Evolutionary conservation across 1,140 invertebrate genomes (phyloP).

Genomic region (Callitettix versicolor): DNA sequence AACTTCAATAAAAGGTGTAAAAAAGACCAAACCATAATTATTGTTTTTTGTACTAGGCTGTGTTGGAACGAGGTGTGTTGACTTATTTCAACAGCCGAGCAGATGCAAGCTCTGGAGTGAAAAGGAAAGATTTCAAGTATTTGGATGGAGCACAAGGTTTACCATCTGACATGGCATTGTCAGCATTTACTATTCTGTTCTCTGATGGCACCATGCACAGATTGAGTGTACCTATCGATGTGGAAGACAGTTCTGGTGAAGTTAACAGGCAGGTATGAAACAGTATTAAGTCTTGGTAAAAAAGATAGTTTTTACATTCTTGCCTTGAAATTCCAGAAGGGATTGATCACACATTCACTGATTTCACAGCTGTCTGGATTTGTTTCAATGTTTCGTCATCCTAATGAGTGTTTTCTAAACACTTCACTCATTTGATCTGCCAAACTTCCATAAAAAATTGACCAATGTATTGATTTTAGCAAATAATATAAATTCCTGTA

Average conservation of each 20-base stretch:
- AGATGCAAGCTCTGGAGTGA: constrained; percentile 45
- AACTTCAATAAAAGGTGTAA: no score
- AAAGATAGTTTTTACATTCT: background rate
- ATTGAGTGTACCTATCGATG: constrained; percentile 35
- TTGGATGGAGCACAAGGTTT: constrained; percentile 46
- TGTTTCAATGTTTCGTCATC: no score
- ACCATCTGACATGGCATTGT: constrained; percentile 36
- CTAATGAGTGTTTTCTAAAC: no score
- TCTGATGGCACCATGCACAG: constrained; percentile 49
- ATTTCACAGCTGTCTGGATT: background rate
- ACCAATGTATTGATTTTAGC: no score
- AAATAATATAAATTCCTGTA: no score
- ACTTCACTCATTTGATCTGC: no score
- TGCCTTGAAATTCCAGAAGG: background rate
- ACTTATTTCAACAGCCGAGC: constrained; percentile 51
- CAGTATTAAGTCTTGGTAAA: constrained; percentile 1
- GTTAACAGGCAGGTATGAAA: constrained; percentile 36
- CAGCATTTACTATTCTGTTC: constrained; percentile 42
- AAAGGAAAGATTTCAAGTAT: constrained; percentile 52
- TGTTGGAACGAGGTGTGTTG: constrained; percentile 54
- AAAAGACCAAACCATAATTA: no score
- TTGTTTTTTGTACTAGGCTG: constrained; percentile 36
- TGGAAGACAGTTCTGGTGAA: constrained; percentile 29
- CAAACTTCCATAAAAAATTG: no score
- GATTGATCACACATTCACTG: background rate